Evolutionary conservation across 2,113 vertebrate genomes (phyloP).

Genomic region (Danionella cerebrum): DNA sequence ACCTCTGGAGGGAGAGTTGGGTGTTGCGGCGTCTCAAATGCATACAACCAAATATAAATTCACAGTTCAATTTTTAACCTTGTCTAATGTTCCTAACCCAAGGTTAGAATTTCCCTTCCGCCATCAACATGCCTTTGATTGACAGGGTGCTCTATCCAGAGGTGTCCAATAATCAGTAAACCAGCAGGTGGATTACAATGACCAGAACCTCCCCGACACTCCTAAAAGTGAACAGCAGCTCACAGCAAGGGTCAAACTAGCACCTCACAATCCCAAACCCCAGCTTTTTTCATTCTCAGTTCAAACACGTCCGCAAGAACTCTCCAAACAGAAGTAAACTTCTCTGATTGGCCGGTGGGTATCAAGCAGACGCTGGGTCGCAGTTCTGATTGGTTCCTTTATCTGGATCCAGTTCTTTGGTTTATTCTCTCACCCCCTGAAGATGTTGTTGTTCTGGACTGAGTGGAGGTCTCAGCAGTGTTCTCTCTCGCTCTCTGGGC

Average conservation of each 20-base stretch:
- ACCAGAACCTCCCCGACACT: not conserved
- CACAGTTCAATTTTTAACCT: too few relatives aligned
- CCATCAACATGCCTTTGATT: too few relatives aligned
- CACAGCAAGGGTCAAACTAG: not conserved
- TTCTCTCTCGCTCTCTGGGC: slow-evolving; percentile 1
- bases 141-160: not conserved
- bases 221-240: not conserved
- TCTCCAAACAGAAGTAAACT: not conserved
- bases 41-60: too few relatives aligned
- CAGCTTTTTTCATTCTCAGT: not conserved
- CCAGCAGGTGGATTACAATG: slow-evolving; percentile 10
- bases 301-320: not conserved
- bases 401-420: not conserved
- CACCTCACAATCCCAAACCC: not conserved
- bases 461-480: slow-evolving; percentile 13
- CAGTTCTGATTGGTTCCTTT: not conserved
- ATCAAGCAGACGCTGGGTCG: not conserved
- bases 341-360: not conserved
- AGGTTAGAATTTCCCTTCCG: too few relatives aligned
- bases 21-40: too few relatives aligned
- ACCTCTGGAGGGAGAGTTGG: too few relatives aligned
- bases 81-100: not conserved
- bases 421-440: not conserved
- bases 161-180: not conserved
- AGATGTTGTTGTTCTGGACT: not conserved